Evolutionary conservation across 2,113 vertebrate species (phyloP).

Genomic region (Peromyscus californicus): DNA sequence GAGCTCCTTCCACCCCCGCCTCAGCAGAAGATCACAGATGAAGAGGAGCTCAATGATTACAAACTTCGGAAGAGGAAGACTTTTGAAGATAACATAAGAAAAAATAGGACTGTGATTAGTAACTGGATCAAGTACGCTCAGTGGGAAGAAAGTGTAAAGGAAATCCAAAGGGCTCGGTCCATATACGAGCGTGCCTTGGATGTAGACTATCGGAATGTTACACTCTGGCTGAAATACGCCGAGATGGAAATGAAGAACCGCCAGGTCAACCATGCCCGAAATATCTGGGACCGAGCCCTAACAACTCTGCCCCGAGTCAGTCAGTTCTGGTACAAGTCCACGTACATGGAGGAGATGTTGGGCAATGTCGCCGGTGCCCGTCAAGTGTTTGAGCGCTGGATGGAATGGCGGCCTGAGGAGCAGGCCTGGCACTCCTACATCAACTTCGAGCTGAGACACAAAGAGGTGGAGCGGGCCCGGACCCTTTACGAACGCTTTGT

Average conservation of each 20-base stretch:
- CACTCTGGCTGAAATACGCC: constrained; percentile 98
- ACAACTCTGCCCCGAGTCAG: too few species aligned
- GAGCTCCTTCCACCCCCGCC: constrained; percentile 97
- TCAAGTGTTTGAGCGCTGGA: too few species aligned
- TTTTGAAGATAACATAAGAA: constrained; percentile 99
- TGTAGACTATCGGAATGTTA: constrained; percentile 97
- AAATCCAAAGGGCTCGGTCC: constrained; percentile 98
- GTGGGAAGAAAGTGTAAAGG: constrained; percentile 99
- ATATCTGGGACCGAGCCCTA: constrained; percentile 99
- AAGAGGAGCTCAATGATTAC: constrained; percentile 98
- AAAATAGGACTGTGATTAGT: constrained; percentile 98
- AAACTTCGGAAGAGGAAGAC: constrained; percentile 98
- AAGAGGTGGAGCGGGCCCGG: too few species aligned
- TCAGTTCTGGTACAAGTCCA: constrained; percentile 94
- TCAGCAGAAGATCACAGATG: constrained; percentile 99
- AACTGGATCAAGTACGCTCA: constrained; percentile 99
- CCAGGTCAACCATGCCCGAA: constrained; percentile 97
- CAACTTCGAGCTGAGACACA: too few species aligned
- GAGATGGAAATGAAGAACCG: constrained; percentile 99
- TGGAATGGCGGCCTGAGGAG: too few species aligned
- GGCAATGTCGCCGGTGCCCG: too few species aligned
- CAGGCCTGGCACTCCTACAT: too few species aligned
- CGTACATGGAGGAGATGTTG: too few species aligned
- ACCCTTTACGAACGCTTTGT: too few species aligned
- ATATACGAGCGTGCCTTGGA: constrained; percentile 99